These are phyloP conservation scores for Trinectes maculatus DNA, from an alignment of 2,113 vertebrate genomes.

Conservation along the genomic window DNA sequence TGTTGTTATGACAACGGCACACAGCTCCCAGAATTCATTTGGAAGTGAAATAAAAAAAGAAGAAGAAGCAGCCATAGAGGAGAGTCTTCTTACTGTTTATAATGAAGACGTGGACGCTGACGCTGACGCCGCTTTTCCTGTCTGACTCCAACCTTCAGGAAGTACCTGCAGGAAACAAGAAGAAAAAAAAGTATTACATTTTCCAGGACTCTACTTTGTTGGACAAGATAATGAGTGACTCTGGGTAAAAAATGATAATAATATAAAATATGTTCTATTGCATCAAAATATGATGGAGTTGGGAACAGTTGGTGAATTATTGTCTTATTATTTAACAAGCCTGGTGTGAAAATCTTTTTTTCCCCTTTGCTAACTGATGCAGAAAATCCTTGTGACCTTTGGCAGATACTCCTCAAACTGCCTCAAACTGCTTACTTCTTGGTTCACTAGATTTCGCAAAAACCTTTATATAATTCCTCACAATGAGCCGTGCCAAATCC, in stretches of 20 bases:
- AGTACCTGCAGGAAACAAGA: conserved; percentile 15
- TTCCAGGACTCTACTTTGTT: background rate
- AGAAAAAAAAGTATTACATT: background rate
- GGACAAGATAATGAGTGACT: background rate
- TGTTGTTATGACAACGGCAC: conserved; percentile 84
- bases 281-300: background rate
- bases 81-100: conserved; percentile 53
- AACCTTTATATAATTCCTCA: conserved; percentile 44
- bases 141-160: conserved; percentile 18
- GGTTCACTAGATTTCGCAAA: conserved; percentile 43
- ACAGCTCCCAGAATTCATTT: conserved; percentile 80
- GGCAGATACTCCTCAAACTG: conserved; percentile 2
- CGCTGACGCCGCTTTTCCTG: conserved; percentile 18
- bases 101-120: conserved; percentile 32
- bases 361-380: background rate
- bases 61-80: conserved; percentile 51
- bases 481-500: conserved; percentile 36
- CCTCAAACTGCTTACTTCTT: background rate
- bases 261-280: background rate
- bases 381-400: background rate
- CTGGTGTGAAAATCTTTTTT: background rate
- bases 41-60: conserved; percentile 72
- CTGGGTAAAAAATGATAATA: background rate
- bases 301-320: background rate
- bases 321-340: background rate